phyloP scores from a whole-genome alignment of 1,140 invertebrate genomes.

The Pseudachorutes palmiensis region DNA sequence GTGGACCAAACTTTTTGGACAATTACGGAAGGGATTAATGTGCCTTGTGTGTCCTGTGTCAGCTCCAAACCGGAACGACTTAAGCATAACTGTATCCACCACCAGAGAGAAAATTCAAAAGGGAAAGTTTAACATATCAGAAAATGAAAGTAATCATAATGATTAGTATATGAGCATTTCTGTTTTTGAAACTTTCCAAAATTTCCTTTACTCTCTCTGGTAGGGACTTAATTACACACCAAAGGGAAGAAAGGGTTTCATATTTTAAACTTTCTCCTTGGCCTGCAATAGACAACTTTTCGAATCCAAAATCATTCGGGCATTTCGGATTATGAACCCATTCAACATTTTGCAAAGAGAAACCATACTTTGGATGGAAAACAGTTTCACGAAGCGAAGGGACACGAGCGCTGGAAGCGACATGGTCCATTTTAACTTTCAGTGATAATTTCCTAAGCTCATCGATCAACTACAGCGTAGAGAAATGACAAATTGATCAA shows the following conservation, averaged over 20 bases:
- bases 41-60: not conserved
- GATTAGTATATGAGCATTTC: conserved; percentile 14
- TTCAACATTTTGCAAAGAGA: no score
- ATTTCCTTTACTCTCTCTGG: no score
- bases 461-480: not conserved
- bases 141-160: conserved; percentile 10
- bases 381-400: no score
- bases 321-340: no score
- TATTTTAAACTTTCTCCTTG: not conserved
- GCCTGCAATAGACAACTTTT: not conserved
- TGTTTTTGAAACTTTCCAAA: conserved; percentile 38
- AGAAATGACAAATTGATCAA: conserved; percentile 4
- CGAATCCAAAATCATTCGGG: conserved; percentile 3
- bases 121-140: not conserved
- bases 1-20: not conserved
- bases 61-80: not conserved
- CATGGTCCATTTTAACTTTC: no score
- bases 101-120: not conserved
- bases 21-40: conserved; percentile 1
- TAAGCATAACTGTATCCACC: not conserved
- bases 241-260: not conserved
- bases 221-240: conserved; percentile 32
- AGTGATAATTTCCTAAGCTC: no score
- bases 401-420: no score
- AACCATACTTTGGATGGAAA: no score